phyloP scores from a whole-genome alignment of 1,140 invertebrate species.

The Euura lappo region DNA sequence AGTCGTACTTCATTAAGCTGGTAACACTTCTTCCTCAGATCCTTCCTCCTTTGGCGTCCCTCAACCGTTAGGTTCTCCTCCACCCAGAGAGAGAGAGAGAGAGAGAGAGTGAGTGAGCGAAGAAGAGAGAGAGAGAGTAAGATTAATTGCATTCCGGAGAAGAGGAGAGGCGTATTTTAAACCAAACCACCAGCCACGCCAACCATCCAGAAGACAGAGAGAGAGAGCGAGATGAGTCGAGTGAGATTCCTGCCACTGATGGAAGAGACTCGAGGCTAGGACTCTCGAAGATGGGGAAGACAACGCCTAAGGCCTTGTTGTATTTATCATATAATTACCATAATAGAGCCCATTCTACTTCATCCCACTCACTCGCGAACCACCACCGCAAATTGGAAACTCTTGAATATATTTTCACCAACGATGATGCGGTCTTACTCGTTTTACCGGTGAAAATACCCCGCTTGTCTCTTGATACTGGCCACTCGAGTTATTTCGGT shows the following conservation, averaged over 20 bases:
- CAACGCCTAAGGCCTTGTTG: slow-evolving; percentile 55
- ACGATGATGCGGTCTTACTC: background rate
- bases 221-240: slow-evolving; percentile 29
- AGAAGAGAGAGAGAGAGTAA: slow-evolving; percentile 40
- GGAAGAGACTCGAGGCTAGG: slow-evolving; percentile 37
- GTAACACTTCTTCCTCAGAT: slow-evolving; percentile 54
- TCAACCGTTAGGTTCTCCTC: slow-evolving; percentile 22
- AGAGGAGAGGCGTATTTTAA: slow-evolving; percentile 56
- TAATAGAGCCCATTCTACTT: slow-evolving; percentile 50
- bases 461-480: too few relatives aligned
- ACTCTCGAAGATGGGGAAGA: slow-evolving; percentile 43
- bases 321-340: slow-evolving; percentile 64
- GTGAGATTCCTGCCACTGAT: slow-evolving; percentile 52
- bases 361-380: slow-evolving; percentile 28
- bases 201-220: slow-evolving; percentile 25
- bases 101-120: slow-evolving; percentile 22
- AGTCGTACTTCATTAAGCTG: slow-evolving; percentile 61
- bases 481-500: too few relatives aligned
- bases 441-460: background rate
- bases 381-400: slow-evolving; percentile 59
- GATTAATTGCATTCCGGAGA: slow-evolving; percentile 60
- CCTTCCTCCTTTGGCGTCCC: slow-evolving; percentile 26
- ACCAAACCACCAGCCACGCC: slow-evolving; percentile 46
- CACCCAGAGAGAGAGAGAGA: slow-evolving; percentile 14
- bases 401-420: slow-evolving; percentile 50